These are phyloP conservation scores for Loriculus beryllinus DNA, from an alignment of 2,797 vertebrate species.

Conservation along the genomic window DNA sequence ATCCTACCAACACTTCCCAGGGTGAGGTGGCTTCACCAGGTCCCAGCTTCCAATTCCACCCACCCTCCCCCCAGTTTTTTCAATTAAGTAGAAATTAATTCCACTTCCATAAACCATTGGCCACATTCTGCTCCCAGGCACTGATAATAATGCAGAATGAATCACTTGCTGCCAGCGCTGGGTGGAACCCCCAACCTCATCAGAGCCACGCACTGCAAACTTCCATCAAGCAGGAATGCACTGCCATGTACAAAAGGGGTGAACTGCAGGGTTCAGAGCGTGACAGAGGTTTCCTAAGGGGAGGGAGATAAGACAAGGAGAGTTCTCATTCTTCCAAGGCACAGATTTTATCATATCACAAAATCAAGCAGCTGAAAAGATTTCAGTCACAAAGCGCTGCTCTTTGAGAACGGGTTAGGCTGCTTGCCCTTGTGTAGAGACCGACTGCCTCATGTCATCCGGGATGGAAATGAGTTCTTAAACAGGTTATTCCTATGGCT, in stretches of 20 bases:
- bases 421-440: neutral
- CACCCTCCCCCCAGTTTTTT: neutral
- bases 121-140: neutral
- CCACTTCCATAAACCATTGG: neutral
- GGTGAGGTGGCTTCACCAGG: neutral
- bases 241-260: neutral
- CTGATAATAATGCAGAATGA: neutral
- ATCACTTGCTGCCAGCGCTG: neutral
- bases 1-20: neutral
- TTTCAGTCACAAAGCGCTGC: neutral
- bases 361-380: conserved; percentile 8
- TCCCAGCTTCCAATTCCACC: neutral
- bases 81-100: neutral
- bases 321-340: neutral
- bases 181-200: neutral
- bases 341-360: neutral
- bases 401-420: neutral
- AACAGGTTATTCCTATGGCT: neutral
- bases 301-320: neutral
- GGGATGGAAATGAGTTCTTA: neutral
- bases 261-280: neutral
- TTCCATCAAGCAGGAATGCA: neutral
- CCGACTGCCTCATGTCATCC: neutral
- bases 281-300: neutral
- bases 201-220: neutral